Conservation (phyloP, 2,888 invertebrate genomes). For the Orthosia gracilis region DNA sequence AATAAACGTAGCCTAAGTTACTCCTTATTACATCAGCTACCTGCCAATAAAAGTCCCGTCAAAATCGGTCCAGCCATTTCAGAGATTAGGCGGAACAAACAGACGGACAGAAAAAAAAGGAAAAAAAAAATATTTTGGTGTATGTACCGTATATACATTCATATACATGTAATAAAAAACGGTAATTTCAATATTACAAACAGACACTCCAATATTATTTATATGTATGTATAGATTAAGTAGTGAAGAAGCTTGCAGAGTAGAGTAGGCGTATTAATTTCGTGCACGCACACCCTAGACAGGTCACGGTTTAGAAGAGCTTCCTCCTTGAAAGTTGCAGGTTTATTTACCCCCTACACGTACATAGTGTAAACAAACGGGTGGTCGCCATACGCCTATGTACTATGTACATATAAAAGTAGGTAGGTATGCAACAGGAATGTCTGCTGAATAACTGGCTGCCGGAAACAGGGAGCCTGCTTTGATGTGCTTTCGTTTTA, state of each 20-base stretch:
- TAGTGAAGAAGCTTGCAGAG: slow-evolving; percentile 1
- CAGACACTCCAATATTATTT: too few relatives aligned
- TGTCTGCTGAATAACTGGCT: slow-evolving; percentile 35
- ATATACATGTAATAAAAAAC: too few relatives aligned
- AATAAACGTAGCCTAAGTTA: too few relatives aligned
- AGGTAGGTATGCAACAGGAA: slow-evolving; percentile 33
- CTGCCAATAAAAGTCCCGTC: too few relatives aligned
- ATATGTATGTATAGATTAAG: slow-evolving; percentile 17
- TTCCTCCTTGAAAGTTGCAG: slow-evolving; percentile 23
- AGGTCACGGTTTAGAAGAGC: slow-evolving; percentile 45
- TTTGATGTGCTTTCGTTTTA: slow-evolving; percentile 41
- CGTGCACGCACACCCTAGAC: slow-evolving; percentile 40
- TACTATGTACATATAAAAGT: slow-evolving; percentile 6
- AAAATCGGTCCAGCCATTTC: too few relatives aligned
- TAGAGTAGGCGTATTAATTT: slow-evolving; percentile 48
- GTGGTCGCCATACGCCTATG: slow-evolving; percentile 9
- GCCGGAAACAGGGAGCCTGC: slow-evolving; percentile 13
- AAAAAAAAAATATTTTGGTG: too few relatives aligned
- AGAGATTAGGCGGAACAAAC: too few relatives aligned
- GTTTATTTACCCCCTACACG: slow-evolving; percentile 44
- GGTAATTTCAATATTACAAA: too few relatives aligned
- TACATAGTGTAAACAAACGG: slow-evolving; percentile 55
- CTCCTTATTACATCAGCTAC: too few relatives aligned
- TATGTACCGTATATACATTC: too few relatives aligned
- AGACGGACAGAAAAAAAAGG: too few relatives aligned